Evolutionary conservation across 2,888 invertebrate species (phyloP).

Genomic region (Agriotes lineatus): DNA sequence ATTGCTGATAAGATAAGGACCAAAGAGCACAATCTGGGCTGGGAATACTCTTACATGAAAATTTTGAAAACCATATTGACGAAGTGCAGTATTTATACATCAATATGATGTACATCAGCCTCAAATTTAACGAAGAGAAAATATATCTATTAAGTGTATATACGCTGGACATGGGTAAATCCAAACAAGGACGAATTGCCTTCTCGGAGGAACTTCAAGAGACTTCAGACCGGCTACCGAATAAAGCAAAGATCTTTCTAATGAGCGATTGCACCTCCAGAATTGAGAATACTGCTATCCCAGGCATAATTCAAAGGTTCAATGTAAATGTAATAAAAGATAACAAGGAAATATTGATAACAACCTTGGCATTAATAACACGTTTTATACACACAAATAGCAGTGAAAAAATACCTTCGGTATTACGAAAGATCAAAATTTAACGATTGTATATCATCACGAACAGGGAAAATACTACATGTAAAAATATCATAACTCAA

Average conservation of each 20-base stretch:
- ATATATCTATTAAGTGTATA: slow-evolving; percentile 2
- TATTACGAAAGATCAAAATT: background rate
- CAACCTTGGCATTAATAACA: background rate
- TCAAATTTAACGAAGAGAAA: background rate
- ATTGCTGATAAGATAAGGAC: no score
- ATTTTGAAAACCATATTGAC: slow-evolving; percentile 1
- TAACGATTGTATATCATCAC: background rate
- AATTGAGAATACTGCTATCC: background rate
- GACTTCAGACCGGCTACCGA: background rate
- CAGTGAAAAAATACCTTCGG: background rate
- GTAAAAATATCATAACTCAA: background rate
- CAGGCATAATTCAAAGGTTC: background rate
- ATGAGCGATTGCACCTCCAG: background rate
- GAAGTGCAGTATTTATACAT: background rate
- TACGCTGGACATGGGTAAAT: background rate
- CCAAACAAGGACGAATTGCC: background rate
- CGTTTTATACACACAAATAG: no score
- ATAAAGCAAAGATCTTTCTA: background rate
- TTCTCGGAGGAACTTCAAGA: background rate
- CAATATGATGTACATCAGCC: background rate
- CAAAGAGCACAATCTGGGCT: slow-evolving; percentile 1
- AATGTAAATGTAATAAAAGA: background rate
- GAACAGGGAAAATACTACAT: background rate
- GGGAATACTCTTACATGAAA: background rate
- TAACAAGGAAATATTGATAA: background rate